Evolutionary conservation across 2,797 vertebrate genomes (phyloP), one percentile per base, ranked within the genome.

Genomic region (Oophaga sylvatica): DNA sequence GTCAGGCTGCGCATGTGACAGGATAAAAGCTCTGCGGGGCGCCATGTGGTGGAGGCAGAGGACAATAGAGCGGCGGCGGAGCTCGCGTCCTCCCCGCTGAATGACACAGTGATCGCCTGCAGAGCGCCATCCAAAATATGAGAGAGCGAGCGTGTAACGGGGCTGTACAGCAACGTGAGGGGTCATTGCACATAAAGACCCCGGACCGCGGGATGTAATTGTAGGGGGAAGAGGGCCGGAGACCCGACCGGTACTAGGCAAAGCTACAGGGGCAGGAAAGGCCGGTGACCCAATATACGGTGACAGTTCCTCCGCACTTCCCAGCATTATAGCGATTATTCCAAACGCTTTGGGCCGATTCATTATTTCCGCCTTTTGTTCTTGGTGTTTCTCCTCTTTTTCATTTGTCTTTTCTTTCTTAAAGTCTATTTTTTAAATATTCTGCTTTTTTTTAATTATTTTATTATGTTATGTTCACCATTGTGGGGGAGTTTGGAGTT

Each of bases 61-160:
- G 12, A 83, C 81, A 83, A 83, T 31, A 9, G 81, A 53, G 81
- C 8, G 63, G 65, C 48, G 11, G 65, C 31, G 45, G 63, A 82
- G 80, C 60, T 22, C 20, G 35, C n/a, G 5, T 59, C 26, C 31
- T 13, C 65, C 80, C 81, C 5, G 29, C 67, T 59, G 81, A 29
- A 45, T 83, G 10, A 68, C 22, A 71, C 81, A 83, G 16, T 57
- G 67, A 16, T 57, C 4, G 65, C 81, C 81, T 83, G 63, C 12
- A 48, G 63, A 83, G 81, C 7, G 19, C 65, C 67, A 70, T 83
- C 65, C 81, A 83, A 83, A 83, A 71, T 71, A 83, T 57, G 26
- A 57, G 45, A 57, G 63, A 41, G 80, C 10, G 53, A 17, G 77
- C n/a, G 19, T 59, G 77, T 60, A 31, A 75, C 71, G 2, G n/a